Evolutionary conservation across 2,888 invertebrate genomes (phyloP), one percentile per base, ranked within the genome.

Genomic region (Chrysopilus asiliformis): DNA sequence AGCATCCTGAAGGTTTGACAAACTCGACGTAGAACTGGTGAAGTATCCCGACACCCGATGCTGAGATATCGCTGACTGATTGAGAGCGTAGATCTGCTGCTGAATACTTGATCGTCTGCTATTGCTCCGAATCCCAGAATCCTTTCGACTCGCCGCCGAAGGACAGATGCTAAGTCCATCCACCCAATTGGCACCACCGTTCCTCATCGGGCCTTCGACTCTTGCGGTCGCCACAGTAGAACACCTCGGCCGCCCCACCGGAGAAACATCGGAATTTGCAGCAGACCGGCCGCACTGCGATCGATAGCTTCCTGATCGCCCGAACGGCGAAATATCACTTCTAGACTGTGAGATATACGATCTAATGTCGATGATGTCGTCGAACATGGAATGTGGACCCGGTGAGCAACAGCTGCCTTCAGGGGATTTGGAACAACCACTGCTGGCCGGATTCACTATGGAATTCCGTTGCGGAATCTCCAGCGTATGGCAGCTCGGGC

Each of bases 1-100:
- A 27, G 49, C 26, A 20, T 60, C 61, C 5, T 52, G 55, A 20
- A 60, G 39, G 36, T 60, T 59, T 20, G 60, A 56, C 34, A 73
- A 62, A 31, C 74, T 74, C 5, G 84, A 85, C 47, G 81, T 81
- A 53, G 83, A 86, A 39, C 86, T 85, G 3, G 86, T 87, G 57
- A 84, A 87, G 62, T 87, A 89, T 14, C 86, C 87, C 20, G 87
- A 87, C 2, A 86, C 86, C 22, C 87, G 70, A 47, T 86, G 83
- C 42, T 78, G 77, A 52, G 83, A 67, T 45, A 82, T 71, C 47
- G 84, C 80, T 29, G 76, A 74, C 50, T 82, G 79, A 18, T 70
- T 74, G 35, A 77, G 58, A 42, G 68, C 55, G 53, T 60, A 56
- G 47, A 85, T 84, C 74, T 85, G 84, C 49, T 83, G 84, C 51